Evolutionary conservation across 1,140 invertebrate genomes (phyloP), one percentile per base, ranked within the genome.

Genomic region (Drosophila albomicans): DNA sequence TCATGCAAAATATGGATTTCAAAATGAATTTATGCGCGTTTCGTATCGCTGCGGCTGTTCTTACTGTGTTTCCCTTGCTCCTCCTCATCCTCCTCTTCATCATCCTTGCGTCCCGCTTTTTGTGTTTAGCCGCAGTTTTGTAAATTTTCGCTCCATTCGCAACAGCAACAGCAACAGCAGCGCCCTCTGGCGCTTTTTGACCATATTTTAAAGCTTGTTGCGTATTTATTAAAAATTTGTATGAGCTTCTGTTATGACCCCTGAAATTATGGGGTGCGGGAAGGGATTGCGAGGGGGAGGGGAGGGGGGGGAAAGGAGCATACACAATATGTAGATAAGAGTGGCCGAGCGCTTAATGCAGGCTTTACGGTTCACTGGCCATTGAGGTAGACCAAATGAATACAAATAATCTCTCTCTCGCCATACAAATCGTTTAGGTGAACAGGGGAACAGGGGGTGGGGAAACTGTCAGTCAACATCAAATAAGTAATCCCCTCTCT

Each of bases 21-120:
- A 54, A 77, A 79, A 79, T 77, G 75, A 79, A 79, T 79, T 79
- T 79, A 79, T 79, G 78, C 56, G 78, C 75, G 48, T 74, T 79
- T 73, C 20, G 74, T 68, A 68, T 78, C 45, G 64, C 59, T 79
- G 63, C 64, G 51, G 73, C 57, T 61, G n/a, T 43, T 62, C 49
- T 49, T 59, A 5, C 35, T 32, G 59, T 32, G 59, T 11, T 51
- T 1, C 10, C 3, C 11, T 10, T 43, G 5, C n/a, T 7, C 30
- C n/a, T 43, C n/a, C 20, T 5, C 49, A 1, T 8, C 1, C 45
- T 3, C 20, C 3, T 25, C 20, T 25, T 25, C 20, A 4, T 25
- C 20, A 25, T 11, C n/a, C 25, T 6, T 32, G 6, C 41, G 20
- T 20, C 43, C 28, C 30, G 13, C 7, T 11, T 43, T 30, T 20